A percentile compares a stretch with the other conserved stretches of the same genome.
Conservation (phyloP, 2,888 invertebrate species). For the Oxystoma pomonae region DNA sequence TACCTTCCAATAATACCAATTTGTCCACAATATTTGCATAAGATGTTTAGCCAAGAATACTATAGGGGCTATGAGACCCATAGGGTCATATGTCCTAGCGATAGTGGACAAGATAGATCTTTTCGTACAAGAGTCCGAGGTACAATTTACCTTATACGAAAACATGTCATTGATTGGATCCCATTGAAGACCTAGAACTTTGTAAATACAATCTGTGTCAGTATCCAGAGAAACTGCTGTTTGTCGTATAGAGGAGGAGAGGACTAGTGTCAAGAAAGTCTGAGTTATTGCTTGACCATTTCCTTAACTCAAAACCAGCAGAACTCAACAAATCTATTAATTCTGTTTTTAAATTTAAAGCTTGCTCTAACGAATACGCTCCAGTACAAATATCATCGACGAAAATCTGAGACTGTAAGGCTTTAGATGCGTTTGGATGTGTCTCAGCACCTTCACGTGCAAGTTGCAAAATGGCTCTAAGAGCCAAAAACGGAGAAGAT, state of each 20-base stretch:
- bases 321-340: neutral
- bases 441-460: neutral
- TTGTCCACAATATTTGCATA: no score
- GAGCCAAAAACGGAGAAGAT: constrained; percentile 9
- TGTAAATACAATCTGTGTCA: constrained; percentile 1
- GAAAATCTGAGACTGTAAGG: neutral
- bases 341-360: neutral
- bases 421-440: constrained; percentile 3
- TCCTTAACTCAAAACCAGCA: neutral
- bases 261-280: neutral
- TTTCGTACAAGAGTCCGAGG: no score
- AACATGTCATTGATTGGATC: constrained; percentile 1
- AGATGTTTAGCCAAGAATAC: no score
- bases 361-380: neutral
- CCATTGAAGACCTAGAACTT: constrained; percentile 1
- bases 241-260: neutral
- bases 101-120: no score
- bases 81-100: no score
- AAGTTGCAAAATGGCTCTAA: neutral
- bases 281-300: constrained; percentile 1
- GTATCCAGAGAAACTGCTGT: neutral
- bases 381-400: neutral
- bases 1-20: no score
- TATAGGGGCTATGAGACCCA: no score
- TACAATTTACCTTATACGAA: neutral